These are phyloP conservation scores for Trichosurus vulpecula DNA, from an alignment of 2,797 vertebrate species.

Conservation along the genomic window DNA sequence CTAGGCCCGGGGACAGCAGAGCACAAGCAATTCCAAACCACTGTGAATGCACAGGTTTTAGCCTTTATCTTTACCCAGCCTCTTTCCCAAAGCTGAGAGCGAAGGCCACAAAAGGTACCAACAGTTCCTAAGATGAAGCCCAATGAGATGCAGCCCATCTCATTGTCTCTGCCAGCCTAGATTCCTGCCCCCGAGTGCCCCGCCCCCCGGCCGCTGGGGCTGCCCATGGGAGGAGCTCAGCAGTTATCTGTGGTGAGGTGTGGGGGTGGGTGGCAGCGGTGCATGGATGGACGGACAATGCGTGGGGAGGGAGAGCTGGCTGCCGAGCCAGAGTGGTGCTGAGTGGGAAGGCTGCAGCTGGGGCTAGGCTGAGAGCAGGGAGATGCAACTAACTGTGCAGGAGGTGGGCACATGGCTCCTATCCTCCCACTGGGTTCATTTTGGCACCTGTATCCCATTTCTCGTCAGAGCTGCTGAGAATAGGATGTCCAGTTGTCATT, in stretches of 20 bases:
- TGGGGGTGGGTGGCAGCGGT: slow-evolving; percentile 5
- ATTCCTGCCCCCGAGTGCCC: neutral
- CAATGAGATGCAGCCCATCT: neutral
- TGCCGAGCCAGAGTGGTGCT: slow-evolving; percentile 45
- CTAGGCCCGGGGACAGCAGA: too few relatives aligned
- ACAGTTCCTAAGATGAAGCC: neutral
- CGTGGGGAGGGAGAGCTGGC: neutral
- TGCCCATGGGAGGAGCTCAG: neutral
- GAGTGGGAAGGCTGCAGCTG: slow-evolving; percentile 74
- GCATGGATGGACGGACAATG: neutral
- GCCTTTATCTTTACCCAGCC: neutral
- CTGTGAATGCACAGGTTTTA: neutral
- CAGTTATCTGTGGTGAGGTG: neutral
- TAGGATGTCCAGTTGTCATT: slow-evolving; percentile 57
- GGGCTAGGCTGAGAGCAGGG: slow-evolving; percentile 3
- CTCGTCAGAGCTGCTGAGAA: slow-evolving; percentile 5
- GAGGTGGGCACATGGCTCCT: slow-evolving; percentile 37
- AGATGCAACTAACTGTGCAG: neutral
- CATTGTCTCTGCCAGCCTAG: neutral
- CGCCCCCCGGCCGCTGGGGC: neutral
- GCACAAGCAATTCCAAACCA: neutral
- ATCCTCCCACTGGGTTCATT: slow-evolving; percentile 63
- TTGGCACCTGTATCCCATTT: slow-evolving; percentile 54
- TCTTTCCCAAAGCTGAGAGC: neutral
- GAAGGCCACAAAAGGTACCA: neutral